A percentile compares a stretch with the other conserved stretches of the same genome.
phyloP scores from a whole-genome alignment of 2,888 invertebrate genomes.

The Nemapogon koenigi region DNA sequence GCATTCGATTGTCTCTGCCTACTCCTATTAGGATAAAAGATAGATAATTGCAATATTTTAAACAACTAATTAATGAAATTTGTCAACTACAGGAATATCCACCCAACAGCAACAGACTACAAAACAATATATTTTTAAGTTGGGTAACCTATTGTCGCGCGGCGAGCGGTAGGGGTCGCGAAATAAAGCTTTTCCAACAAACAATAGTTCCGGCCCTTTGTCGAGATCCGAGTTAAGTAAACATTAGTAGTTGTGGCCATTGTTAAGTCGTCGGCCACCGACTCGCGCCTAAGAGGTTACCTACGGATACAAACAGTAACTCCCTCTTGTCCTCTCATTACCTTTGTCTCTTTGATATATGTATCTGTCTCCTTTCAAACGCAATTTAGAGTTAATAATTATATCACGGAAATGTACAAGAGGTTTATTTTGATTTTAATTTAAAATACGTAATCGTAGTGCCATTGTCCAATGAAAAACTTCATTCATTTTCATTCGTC shows the following conservation, averaged over 20 bases:
- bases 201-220: slow-evolving; percentile 66
- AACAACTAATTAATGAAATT: too few species aligned
- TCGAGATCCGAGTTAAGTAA: slow-evolving; percentile 56
- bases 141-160: slow-evolving; percentile 60
- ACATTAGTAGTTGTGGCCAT: slow-evolving; percentile 59
- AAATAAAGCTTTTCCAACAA: slow-evolving; percentile 64
- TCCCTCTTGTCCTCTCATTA: slow-evolving; percentile 43
- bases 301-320: slow-evolving; percentile 49
- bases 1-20: too few species aligned
- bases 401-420: too few species aligned
- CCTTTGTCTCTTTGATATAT: slow-evolving; percentile 48
- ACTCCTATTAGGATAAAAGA: too few species aligned
- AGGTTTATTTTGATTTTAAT: too few species aligned
- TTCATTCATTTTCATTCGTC: too few species aligned
- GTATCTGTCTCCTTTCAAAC: slow-evolving; percentile 34
- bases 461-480: too few species aligned
- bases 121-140: slow-evolving; percentile 61
- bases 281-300: slow-evolving; percentile 36
- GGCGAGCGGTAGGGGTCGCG: slow-evolving; percentile 52
- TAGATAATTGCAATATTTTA: too few species aligned
- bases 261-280: slow-evolving; percentile 29
- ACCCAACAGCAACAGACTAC: slow-evolving; percentile 11
- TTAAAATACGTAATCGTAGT: too few species aligned
- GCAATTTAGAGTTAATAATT: too few species aligned
- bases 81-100: too few species aligned